Base-by-base conservation (phyloP, 2,888 invertebrate genomes). In the Drepanosiphum platanoidis region DNA sequence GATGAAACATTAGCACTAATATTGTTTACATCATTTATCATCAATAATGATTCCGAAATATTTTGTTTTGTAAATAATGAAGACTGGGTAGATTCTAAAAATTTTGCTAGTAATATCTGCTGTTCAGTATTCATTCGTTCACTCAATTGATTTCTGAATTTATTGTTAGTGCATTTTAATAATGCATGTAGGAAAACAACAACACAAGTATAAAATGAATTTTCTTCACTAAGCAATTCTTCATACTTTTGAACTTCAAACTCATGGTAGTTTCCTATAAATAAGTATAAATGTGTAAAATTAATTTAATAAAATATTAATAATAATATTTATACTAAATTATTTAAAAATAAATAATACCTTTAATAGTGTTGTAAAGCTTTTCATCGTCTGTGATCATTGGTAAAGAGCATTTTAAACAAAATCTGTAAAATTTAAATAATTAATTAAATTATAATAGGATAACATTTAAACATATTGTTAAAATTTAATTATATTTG, bases 291-390 rank as follows among this genome's bases (percentile, higher is more conserved):
- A 11, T 3, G 36, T 34, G 13, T 70, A 0, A 36, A 61, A 15
- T 52, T 27, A 18, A 3, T 11, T 46, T 22, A 42, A 30, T 32
- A n/a, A 18, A 46, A 79, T 79, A 34, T 39, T 34, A 46, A 32
- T 1, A 0, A 27, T 2, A 15, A 34, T 64, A 30, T 9, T 5
- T 7, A 80, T 27, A 46, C 13, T 66, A 36, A 64, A 39, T 32
- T 39, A 30, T 30, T 39, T 3, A 39, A 0, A 66, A 72, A 0
- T 30, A 27, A 22, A 61, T 32, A 52, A 74, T 84, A 84, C 84
- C 75, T 75, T 84, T 84, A 39, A 84, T 68, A 36, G 77, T 84
- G 68, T 84, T 77, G n/a, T 84, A 84, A 75, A 84, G 30, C 18
- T 52, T 64, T 75, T 77, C 70, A 58, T 75, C 52, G 8, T 77